These are phyloP conservation scores for Athripsodes cinereus DNA, from an alignment of 2,888 invertebrate species.

Conservation along the genomic window DNA sequence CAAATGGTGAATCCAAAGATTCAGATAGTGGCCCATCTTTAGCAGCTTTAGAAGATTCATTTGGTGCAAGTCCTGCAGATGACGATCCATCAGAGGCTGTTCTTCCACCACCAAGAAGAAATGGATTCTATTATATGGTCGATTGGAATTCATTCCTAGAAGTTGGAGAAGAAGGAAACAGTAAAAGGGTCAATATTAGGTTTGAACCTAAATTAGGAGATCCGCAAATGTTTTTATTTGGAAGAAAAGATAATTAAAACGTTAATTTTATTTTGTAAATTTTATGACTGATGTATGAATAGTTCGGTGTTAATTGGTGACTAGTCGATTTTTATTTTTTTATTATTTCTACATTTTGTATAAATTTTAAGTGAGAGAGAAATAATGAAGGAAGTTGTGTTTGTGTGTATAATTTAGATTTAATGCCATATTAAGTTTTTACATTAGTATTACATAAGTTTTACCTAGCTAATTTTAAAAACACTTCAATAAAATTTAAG, in stretches of 20 bases:
- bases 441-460: too few species aligned
- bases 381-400: too few species aligned
- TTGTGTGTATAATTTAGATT: too few species aligned
- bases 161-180: constrained; percentile 65
- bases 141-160: constrained; percentile 85
- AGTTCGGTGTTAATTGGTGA: too few species aligned
- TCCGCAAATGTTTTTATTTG: constrained; percentile 61
- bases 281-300: too few species aligned
- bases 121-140: constrained; percentile 77
- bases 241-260: not conserved
- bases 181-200: constrained; percentile 66
- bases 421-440: too few species aligned
- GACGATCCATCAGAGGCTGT: constrained; percentile 53
- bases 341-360: too few species aligned
- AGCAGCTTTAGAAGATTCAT: constrained; percentile 68
- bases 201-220: constrained; percentile 78
- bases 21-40: constrained; percentile 44
- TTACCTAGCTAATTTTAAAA: too few species aligned
- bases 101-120: constrained; percentile 60
- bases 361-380: too few species aligned
- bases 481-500: too few species aligned
- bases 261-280: too few species aligned
- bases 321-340: too few species aligned
- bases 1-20: constrained; percentile 2
- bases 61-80: constrained; percentile 60